phyloP scores from a whole-genome alignment of 2,113 vertebrate genomes.

The Excalfactoria chinensis region DNA sequence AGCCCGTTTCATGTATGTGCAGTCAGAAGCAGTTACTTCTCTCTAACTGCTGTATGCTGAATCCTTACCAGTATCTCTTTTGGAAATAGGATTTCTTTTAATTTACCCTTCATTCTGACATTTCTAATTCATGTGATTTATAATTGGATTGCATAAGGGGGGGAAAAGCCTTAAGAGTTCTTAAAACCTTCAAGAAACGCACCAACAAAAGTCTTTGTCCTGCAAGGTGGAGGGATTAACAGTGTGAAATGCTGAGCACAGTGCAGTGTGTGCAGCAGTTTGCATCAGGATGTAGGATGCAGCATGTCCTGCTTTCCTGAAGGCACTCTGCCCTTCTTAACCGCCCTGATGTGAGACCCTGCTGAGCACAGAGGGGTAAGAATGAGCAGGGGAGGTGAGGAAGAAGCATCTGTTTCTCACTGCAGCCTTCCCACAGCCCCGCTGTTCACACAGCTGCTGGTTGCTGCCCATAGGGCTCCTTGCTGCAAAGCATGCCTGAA shows the following conservation, averaged over 20 bases:
- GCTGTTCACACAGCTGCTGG: background rate
- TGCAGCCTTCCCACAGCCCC: background rate
- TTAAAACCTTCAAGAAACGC: background rate
- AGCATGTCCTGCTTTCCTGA: background rate
- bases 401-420: conserved; percentile 21
- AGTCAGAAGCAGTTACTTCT: background rate
- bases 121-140: conserved; percentile 25
- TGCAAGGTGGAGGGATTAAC: background rate
- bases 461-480: background rate
- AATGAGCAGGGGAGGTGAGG: background rate
- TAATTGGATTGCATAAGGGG: background rate
- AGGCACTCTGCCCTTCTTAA: background rate
- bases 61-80: conserved; percentile 10
- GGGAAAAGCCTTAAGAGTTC: background rate
- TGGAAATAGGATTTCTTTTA: background rate
- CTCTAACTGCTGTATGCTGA: background rate
- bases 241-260: rapidly evolving
- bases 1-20: background rate
- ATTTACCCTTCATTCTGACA: conserved; percentile 10
- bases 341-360: background rate
- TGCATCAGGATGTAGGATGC: rapidly evolving
- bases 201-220: background rate
- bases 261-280: background rate
- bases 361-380: background rate
- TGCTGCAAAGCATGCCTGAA: background rate